Percentiles rank a stretch among this genome's conserved stretches.
phyloP scores from a whole-genome alignment of 2,888 invertebrate species.

The Drosophila paucipuncta region DNA sequence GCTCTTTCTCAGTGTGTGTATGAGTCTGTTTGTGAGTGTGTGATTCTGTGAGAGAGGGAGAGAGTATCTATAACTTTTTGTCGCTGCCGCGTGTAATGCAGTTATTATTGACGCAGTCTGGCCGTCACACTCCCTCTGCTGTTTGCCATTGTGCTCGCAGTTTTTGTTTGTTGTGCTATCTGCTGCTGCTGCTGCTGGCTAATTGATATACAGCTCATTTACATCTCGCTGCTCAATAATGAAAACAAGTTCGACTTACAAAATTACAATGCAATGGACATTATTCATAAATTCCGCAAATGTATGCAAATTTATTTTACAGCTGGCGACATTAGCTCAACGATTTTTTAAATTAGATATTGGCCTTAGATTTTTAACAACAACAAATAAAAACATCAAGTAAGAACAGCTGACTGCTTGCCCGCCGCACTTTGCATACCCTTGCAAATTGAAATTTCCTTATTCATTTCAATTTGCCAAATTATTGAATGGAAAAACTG shows the following conservation, averaged over 20 bases:
- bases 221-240: slow-evolving; percentile 14
- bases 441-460: background rate
- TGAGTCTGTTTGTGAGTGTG: background rate
- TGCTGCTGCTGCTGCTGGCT: slow-evolving; percentile 24
- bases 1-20: background rate
- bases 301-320: slow-evolving; percentile 45
- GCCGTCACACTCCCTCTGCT: slow-evolving; percentile 39
- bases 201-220: slow-evolving; percentile 44
- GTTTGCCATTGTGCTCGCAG: slow-evolving; percentile 6
- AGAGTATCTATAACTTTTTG: slow-evolving; percentile 29
- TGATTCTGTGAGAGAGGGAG: background rate
- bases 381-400: background rate
- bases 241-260: slow-evolving; percentile 5
- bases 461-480: background rate
- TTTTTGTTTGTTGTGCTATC: slow-evolving; percentile 22
- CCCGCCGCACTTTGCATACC: background rate
- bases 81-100: slow-evolving; percentile 69
- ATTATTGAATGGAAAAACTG: background rate
- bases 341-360: slow-evolving; percentile 38
- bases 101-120: slow-evolving; percentile 82
- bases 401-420: background rate
- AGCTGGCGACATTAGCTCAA: slow-evolving; percentile 33
- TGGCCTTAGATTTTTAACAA: slow-evolving; percentile 13
- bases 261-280: slow-evolving; percentile 9
- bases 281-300: slow-evolving; percentile 22